Percentiles rank a stretch among this genome's conserved stretches.
phyloP scores from a whole-genome alignment of 2,113 vertebrate genomes.

The Ifrita kowaldi region DNA sequence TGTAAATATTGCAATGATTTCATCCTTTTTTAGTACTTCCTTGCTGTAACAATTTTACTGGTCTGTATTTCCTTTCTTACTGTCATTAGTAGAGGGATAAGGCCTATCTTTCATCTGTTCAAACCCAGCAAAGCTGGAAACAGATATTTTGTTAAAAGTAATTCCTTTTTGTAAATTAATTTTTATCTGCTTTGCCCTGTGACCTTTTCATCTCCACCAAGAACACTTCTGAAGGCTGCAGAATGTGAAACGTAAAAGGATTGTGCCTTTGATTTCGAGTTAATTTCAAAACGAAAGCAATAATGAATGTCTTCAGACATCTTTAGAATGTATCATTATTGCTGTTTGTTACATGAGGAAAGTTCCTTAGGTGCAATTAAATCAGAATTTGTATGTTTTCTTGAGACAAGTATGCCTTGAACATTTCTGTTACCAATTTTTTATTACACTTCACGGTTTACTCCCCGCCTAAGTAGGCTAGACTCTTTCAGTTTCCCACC shows the following conservation, averaged over 20 bases:
- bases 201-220: background rate
- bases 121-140: conserved; percentile 37
- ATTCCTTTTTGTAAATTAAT: conserved; percentile 28
- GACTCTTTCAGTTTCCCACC: background rate
- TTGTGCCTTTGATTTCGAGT: background rate
- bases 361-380: background rate
- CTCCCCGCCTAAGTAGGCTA: background rate
- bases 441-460: background rate
- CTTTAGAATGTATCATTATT: background rate
- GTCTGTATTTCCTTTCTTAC: conserved; percentile 32
- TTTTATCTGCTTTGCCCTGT: background rate
- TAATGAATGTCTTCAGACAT: background rate
- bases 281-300: background rate
- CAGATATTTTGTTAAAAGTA: conserved; percentile 50
- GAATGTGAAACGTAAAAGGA: background rate
- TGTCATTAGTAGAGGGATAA: conserved; percentile 37
- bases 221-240: background rate
- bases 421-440: background rate
- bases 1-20: conserved; percentile 1
- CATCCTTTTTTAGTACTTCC: background rate
- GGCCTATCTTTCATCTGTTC: conserved; percentile 55
- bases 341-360: background rate
- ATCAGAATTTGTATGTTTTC: background rate
- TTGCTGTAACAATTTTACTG: conserved; percentile 28
- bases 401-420: background rate